These are phyloP conservation scores for Parascotia fuliginaria DNA, from an alignment of 2,888 invertebrate species.

Conservation along the genomic window DNA sequence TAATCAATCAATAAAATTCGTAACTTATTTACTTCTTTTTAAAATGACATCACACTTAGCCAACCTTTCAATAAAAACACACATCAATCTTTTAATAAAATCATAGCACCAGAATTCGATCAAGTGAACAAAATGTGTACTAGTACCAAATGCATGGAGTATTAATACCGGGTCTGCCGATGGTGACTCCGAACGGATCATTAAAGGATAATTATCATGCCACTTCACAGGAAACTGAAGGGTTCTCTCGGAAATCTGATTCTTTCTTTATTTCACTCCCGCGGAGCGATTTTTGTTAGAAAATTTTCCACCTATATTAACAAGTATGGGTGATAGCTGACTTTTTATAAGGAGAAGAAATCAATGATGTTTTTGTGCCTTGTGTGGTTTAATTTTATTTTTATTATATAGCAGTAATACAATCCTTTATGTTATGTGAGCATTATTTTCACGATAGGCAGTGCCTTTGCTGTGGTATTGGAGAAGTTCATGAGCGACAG, in stretches of 20 bases:
- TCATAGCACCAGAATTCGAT: no score
- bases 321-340: constrained; percentile 3
- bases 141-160: constrained; percentile 68
- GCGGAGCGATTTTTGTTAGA: constrained; percentile 59
- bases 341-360: constrained; percentile 4
- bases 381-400: no score
- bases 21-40: no score
- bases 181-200: constrained; percentile 75
- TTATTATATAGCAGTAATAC: no score
- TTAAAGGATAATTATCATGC: constrained; percentile 81
- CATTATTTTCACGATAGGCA: no score
- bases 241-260: constrained; percentile 78
- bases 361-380: constrained; percentile 1
- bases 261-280: constrained; percentile 62
- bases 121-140: constrained; percentile 52
- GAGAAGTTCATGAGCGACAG: no score
- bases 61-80: no score
- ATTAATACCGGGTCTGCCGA: constrained; percentile 74
- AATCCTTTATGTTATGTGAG: no score
- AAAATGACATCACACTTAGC: no score
- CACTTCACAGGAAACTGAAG: constrained; percentile 76
- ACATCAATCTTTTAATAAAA: no score
- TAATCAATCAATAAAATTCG: no score
- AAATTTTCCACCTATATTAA: constrained; percentile 25
- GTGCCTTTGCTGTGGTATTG: no score